These are phyloP conservation scores for Ophion ventricosus DNA, from an alignment of 2,888 invertebrate species.

Conservation along the genomic window DNA sequence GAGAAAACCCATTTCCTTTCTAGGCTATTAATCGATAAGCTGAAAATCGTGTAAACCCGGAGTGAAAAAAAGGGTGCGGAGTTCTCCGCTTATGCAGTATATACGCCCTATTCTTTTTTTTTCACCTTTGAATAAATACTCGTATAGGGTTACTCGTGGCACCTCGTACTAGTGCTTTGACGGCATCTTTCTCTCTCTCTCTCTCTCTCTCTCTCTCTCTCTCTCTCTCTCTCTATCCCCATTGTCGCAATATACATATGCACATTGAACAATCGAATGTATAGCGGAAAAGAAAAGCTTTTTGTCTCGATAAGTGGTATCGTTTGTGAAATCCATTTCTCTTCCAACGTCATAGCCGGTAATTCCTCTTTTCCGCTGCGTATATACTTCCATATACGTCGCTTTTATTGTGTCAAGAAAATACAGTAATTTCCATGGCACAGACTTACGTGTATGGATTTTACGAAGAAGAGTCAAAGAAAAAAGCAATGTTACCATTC, in stretches of 20 bases:
- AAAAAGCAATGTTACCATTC: neutral
- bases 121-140: constrained; percentile 34
- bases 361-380: constrained; percentile 12
- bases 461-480: constrained; percentile 10
- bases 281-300: constrained; percentile 52
- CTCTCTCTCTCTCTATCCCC: neutral
- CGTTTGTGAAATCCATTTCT: constrained; percentile 62
- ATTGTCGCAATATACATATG: neutral
- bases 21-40: constrained; percentile 68
- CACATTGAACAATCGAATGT: constrained; percentile 47
- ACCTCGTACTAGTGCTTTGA: constrained; percentile 27
- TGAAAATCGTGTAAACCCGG: constrained; percentile 66
- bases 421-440: constrained; percentile 22
- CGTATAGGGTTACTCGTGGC: constrained; percentile 51
- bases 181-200: constrained; percentile 16
- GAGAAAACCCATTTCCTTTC: constrained; percentile 66
- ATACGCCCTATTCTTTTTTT: neutral
- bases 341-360: constrained; percentile 25
- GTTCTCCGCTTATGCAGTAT: constrained; percentile 35
- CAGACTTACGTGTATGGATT: constrained; percentile 21
- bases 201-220: constrained; percentile 17
- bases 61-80: constrained; percentile 59
- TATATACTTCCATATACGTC: neutral
- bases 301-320: constrained; percentile 61
- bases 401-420: constrained; percentile 24